phyloP scores from a whole-genome alignment of 2,888 invertebrate genomes.

The Heliconius ethilla region DNA sequence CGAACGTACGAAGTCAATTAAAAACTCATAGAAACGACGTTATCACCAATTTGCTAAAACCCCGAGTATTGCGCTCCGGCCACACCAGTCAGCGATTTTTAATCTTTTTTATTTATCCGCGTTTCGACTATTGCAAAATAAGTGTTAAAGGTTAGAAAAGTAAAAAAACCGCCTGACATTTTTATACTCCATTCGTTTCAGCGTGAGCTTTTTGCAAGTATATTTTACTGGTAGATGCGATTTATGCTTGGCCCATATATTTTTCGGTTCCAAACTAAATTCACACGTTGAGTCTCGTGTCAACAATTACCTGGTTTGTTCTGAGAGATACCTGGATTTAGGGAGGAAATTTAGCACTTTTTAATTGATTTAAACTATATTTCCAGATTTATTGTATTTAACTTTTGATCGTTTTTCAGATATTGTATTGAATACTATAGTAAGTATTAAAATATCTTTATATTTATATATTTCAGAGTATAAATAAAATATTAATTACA shows the following conservation, averaged over 20 bases:
- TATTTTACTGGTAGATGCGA: slow-evolving; percentile 28
- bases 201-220: slow-evolving; percentile 33
- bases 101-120: slow-evolving; percentile 24
- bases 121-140: slow-evolving; percentile 41
- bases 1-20: slow-evolving; percentile 20
- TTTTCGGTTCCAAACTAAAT: slow-evolving; percentile 37
- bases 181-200: slow-evolving; percentile 40
- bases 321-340: slow-evolving; percentile 25
- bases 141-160: slow-evolving; percentile 41
- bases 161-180: slow-evolving; percentile 35
- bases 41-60: slow-evolving; percentile 27
- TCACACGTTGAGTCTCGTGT: slow-evolving; percentile 30
- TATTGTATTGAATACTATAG: no score
- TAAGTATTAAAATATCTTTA: no score
- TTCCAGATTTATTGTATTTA: no score
- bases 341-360: not conserved
- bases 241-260: slow-evolving; percentile 34
- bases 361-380: not conserved
- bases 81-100: slow-evolving; percentile 9
- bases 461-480: no score
- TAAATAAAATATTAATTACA: no score
- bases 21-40: slow-evolving; percentile 21
- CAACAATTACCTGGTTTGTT: slow-evolving; percentile 36
- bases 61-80: not conserved
- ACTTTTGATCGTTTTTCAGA: no score